Conservation (phyloP, 2,888 invertebrate species). For the Phaedon cochleariae region DNA sequence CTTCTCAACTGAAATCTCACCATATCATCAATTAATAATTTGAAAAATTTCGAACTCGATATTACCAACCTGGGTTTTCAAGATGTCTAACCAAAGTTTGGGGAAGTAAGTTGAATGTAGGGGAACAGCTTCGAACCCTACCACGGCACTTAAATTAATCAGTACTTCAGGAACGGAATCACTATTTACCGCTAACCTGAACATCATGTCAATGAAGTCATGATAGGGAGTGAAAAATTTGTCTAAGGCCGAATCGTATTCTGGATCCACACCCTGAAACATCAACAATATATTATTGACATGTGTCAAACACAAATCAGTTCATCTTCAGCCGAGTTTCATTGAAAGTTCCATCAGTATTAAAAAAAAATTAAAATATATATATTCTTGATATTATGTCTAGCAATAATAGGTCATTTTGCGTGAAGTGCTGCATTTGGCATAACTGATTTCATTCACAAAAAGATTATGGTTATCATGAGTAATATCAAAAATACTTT, state of each 20-base stretch:
- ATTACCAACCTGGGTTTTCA: conserved; percentile 72
- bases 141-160: conserved; percentile 86
- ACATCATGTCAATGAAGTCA: conserved; percentile 85
- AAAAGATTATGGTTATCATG: too few relatives aligned
- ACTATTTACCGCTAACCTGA: conserved; percentile 88
- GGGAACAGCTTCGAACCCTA: conserved; percentile 90
- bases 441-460: too few relatives aligned
- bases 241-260: conserved; percentile 78
- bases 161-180: conserved; percentile 87
- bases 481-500: too few relatives aligned
- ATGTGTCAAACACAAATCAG: neutral
- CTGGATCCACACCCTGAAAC: conserved; percentile 75
- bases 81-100: conserved; percentile 90
- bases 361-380: too few relatives aligned
- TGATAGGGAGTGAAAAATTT: conserved; percentile 90
- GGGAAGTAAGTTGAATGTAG: conserved; percentile 90
- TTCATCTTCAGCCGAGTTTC: neutral
- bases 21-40: too few relatives aligned
- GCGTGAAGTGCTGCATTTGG: too few relatives aligned
- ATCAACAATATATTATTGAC: too few relatives aligned
- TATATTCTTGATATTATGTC: too few relatives aligned
- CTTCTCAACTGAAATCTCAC: too few relatives aligned
- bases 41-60: too few relatives aligned
- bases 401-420: too few relatives aligned
- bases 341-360: too few relatives aligned